Conservation (phyloP, 2,888 invertebrate genomes). For the Xanthorhoe spadicearia region DNA sequence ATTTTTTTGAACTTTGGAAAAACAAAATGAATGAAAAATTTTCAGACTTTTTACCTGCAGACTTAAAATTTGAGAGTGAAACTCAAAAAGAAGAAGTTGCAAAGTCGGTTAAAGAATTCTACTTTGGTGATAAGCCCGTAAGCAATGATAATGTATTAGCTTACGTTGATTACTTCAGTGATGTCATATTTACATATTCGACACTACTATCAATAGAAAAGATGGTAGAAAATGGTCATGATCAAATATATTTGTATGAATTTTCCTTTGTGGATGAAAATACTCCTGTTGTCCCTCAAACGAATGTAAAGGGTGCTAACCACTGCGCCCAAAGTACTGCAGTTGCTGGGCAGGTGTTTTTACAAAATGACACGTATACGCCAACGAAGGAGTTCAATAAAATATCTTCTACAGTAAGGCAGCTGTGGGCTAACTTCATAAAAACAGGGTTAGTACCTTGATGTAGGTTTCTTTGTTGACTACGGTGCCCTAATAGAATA, state of each 20-base stretch:
- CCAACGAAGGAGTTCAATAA: constrained; percentile 40
- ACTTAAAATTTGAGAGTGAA: constrained; percentile 53
- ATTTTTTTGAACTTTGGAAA: constrained; percentile 53
- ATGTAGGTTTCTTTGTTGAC: no score
- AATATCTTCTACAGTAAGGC: constrained; percentile 46
- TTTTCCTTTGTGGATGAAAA: constrained; percentile 52
- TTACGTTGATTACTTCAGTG: constrained; percentile 55
- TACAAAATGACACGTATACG: constrained; percentile 21
- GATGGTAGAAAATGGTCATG: constrained; percentile 48
- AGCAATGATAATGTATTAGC: constrained; percentile 45
- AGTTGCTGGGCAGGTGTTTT: constrained; percentile 40
- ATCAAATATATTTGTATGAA: constrained; percentile 54
- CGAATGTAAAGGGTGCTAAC: constrained; percentile 48
- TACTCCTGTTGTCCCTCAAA: constrained; percentile 42
- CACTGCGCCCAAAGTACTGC: constrained; percentile 53
- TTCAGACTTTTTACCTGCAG: constrained; percentile 61
- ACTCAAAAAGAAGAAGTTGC: constrained; percentile 52
- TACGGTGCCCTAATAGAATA: no score
- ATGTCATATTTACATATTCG: constrained; percentile 50
- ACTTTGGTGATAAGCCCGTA: constrained; percentile 52
- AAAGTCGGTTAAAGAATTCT: constrained; percentile 52
- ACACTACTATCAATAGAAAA: constrained; percentile 47
- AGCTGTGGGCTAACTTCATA: constrained; percentile 59
- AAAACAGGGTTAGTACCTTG: constrained; percentile 59
- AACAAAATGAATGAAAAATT: constrained; percentile 61